Conservation (phyloP, 64 coral and sea anemone species). For the Pachyseris speciosa region DNA sequence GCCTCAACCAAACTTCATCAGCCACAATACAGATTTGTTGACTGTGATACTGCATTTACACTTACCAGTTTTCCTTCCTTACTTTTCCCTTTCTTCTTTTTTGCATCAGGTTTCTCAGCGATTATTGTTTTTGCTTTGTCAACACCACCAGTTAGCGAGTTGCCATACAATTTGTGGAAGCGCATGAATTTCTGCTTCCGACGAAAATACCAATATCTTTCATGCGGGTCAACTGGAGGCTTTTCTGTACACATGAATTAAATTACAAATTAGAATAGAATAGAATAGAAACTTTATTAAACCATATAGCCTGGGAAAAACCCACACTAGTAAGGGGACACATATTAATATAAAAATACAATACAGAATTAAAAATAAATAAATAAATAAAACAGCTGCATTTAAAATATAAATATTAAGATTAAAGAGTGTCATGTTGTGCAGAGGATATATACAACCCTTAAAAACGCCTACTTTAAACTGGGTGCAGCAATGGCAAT, state of each 20-base stretch:
- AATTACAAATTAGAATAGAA: no score
- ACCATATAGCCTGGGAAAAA: no score
- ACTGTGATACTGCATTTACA: not conserved
- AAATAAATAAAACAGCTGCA: no score
- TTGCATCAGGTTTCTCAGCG: not conserved
- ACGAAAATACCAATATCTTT: not conserved
- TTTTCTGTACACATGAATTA: conserved; percentile 5
- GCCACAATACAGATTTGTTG: no score
- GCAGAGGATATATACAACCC: no score
- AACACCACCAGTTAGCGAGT: conserved; percentile 34
- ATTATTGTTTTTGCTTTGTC: conserved; percentile 40
- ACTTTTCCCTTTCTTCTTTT: conserved; percentile 13
- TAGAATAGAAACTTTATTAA: no score
- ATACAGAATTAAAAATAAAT: no score
- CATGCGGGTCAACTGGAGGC: not conserved
- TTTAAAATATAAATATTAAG: no score
- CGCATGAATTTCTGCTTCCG: not conserved
- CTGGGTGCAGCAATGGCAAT: not conserved
- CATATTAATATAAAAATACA: no score
- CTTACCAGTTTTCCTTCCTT: not conserved
- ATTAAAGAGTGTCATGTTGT: no score
- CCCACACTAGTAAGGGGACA: no score
- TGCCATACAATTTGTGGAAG: conserved; percentile 38
- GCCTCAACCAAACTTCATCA: no score
- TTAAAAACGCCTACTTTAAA: not conserved